Percentiles rank a stretch among this genome's conserved stretches.
Conservation (phyloP, 2,888 invertebrate species). For the Polyploca ridens region DNA sequence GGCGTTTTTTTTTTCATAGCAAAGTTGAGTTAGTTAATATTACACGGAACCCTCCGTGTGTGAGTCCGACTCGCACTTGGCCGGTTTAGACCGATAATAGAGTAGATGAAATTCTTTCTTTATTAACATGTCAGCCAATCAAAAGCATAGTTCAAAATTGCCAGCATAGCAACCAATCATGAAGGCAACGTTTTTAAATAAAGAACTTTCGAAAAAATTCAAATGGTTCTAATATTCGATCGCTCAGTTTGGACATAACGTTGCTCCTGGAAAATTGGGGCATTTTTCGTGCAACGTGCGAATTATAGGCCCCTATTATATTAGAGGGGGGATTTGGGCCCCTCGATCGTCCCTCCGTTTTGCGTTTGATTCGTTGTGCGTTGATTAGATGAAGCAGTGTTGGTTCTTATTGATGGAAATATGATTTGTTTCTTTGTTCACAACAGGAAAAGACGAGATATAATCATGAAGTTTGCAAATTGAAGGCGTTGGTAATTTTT, state of each 20-base stretch:
- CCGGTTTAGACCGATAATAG: too few species aligned
- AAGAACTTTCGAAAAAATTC: not conserved
- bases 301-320: constrained; percentile 40
- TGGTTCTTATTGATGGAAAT: constrained; percentile 9
- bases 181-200: not conserved
- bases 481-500: not conserved
- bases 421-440: constrained; percentile 10
- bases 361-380: constrained; percentile 46
- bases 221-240: not conserved
- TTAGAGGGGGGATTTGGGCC: constrained; percentile 16
- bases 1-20: too few species aligned
- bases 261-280: constrained; percentile 37
- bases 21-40: too few species aligned
- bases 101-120: not conserved
- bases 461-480: not conserved
- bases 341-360: constrained; percentile 27
- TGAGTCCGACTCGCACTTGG: too few species aligned
- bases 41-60: too few species aligned
- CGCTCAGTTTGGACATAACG: constrained; percentile 26
- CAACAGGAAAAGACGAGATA: constrained; percentile 9
- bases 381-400: constrained; percentile 30
- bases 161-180: not conserved
- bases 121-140: not conserved
- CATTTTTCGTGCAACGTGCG: constrained; percentile 39
- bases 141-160: not conserved